Conservation (phyloP, 2,113 vertebrate genomes). For the Epinephelus moara region DNA sequence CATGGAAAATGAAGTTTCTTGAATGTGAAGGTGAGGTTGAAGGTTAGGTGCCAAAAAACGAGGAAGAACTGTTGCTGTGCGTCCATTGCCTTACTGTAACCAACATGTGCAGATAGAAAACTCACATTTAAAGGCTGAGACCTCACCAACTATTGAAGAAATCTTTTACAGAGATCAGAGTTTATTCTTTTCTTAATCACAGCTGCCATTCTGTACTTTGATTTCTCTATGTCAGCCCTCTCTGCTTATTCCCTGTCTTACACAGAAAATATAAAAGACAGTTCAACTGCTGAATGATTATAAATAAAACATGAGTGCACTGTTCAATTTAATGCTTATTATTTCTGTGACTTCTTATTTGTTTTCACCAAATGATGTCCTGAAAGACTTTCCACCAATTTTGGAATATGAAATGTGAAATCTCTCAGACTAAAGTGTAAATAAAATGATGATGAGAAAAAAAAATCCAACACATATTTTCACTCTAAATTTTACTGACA, state of each 20-base stretch:
- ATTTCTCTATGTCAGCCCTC: background rate
- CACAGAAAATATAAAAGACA: background rate
- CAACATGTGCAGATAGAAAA: constrained; percentile 24
- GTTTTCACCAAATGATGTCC: constrained; percentile 19
- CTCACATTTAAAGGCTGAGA: background rate
- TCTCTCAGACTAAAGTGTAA: constrained; percentile 43
- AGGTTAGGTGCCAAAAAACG: background rate
- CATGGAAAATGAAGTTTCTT: background rate
- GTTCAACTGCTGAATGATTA: constrained; percentile 3
- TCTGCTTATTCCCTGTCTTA: background rate
- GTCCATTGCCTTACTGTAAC: background rate
- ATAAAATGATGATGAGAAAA: constrained; percentile 28
- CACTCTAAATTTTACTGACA: constrained; percentile 21
- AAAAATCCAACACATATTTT: constrained; percentile 2
- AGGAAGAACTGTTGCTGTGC: background rate
- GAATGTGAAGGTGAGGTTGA: background rate
- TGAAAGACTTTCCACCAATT: constrained; percentile 5
- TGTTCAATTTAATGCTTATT: background rate
- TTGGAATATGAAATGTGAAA: background rate
- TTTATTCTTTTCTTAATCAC: background rate
- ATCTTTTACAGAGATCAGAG: background rate
- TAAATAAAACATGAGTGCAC: constrained; percentile 3
- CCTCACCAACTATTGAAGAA: background rate
- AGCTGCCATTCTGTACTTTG: background rate
- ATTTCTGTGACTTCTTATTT: constrained; percentile 15